Evolutionary conservation across 2,113 vertebrate genomes (phyloP), one percentile per base, ranked within the genome.

Genomic region (Hyperoodon ampullatus): DNA sequence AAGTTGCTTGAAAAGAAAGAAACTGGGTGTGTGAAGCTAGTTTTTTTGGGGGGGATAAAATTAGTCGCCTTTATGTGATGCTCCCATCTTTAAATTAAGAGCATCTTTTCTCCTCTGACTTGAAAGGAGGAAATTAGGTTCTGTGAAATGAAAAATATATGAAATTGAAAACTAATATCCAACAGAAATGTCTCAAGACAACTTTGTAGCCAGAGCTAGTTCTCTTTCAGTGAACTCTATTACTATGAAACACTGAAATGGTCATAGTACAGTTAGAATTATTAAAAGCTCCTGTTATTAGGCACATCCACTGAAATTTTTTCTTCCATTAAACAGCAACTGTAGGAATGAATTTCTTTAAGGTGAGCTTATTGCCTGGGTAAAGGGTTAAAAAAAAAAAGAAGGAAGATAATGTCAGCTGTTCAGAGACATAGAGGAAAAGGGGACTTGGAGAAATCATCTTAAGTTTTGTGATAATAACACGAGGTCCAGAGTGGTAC

Each of bases 71-170:
- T 78, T 39, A 23, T 50, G 53, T 42, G 65, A 63, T 86, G 44
- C 61, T 96, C 80, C 60, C 35, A 86, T 60, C 33, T 81, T 65
- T 74, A 90, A 97, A 90, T 68, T 61, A 83, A 77, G 72, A 85
- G 4, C 74, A 78, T 21, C 50, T 95, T 90, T 33, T 93, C 19
- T 80, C 65, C 8, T 72, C 8, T 66, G n/a, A 55, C 39, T 80
- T 89, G n/a, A 63, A 84, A 93, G 35, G 55, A 74, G 10, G 30
- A 97, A 68, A 93, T 85, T n/a, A 83, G 53, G 28, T 94, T 89
- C 66, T 86, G 33, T 63, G 24, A 83, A 91, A 94, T 70, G 60
- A 94, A 95, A 95, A 87, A 71, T 50, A 18, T 39, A 2, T 72
- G 30, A 91, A 88, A 92, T 47, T 78, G 87, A 80, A 93, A 95